phyloP scores from a whole-genome alignment of 2,888 invertebrate genomes.

The Eristalis arbustorum region DNA sequence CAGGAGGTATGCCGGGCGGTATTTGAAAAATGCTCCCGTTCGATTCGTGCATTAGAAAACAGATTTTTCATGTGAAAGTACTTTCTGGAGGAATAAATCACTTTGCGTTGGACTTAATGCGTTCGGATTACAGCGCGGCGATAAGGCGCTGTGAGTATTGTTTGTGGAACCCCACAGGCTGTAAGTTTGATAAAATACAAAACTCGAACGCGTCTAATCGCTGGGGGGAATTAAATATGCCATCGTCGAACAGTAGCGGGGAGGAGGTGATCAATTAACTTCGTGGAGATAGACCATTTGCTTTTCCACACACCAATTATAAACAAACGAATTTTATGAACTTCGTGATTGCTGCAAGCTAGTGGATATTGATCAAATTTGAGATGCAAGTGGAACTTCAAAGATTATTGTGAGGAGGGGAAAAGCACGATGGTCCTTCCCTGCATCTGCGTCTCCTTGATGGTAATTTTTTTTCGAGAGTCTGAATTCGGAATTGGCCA shows the following conservation, averaged over 20 bases:
- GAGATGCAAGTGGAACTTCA: no score
- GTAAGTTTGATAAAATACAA: no score
- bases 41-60: constrained; percentile 26
- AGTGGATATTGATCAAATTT: no score
- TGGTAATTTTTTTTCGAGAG: no score
- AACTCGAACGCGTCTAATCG: background rate
- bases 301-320: background rate
- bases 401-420: no score
- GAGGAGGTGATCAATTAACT: background rate
- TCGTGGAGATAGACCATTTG: background rate
- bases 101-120: background rate
- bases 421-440: no score
- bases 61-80: constrained; percentile 28
- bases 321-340: no score
- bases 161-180: no score
- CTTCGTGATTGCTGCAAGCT: no score
- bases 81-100: background rate
- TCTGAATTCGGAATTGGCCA: no score
- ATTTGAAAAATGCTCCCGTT: constrained; percentile 13
- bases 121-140: background rate
- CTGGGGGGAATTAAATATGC: background rate
- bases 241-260: background rate
- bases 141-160: background rate
- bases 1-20: background rate
- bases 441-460: no score